Percentiles rank a stretch among this genome's conserved stretches.
phyloP scores from a whole-genome alignment of 2,797 vertebrate genomes.

The Poeciliopsis paucimaculata region DNA sequence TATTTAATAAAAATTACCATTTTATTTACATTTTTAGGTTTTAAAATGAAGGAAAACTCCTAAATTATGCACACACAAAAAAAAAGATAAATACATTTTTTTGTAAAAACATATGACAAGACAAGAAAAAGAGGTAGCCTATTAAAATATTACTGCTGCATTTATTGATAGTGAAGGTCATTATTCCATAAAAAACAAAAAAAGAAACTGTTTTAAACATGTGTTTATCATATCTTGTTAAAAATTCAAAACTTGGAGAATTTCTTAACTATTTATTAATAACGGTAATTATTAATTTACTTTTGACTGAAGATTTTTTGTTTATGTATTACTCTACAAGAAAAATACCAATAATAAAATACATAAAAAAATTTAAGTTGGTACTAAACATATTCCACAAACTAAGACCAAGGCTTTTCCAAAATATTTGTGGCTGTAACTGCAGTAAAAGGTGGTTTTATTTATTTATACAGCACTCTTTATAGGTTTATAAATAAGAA shows the following conservation, averaged over 20 bases:
- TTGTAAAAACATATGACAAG: neutral
- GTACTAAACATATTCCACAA: neutral
- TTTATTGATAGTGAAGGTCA: neutral
- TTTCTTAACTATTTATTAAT: too few species aligned
- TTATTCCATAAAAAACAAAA: neutral
- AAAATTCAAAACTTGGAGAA: too few species aligned
- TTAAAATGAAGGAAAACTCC: neutral
- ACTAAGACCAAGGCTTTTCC: neutral
- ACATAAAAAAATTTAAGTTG: neutral
- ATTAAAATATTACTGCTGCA: neutral
- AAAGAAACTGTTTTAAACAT: neutral
- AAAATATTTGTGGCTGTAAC: neutral
- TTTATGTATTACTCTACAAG: neutral
- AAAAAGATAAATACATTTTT: too few species aligned
- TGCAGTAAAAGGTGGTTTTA: too few species aligned
- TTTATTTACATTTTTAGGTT: neutral
- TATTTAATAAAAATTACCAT: neutral
- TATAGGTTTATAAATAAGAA: neutral
- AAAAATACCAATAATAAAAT: neutral
- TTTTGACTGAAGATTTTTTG: too few species aligned
- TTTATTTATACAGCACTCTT: too few species aligned
- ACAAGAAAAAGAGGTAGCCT: neutral
- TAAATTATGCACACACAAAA: neutral
- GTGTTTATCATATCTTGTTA: too few species aligned
- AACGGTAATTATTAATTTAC: too few species aligned